A percentile compares a stretch with the other conserved stretches of the same genome.
phyloP scores from a whole-genome alignment of 2,888 invertebrate genomes.

The Osmoderma eremita region DNA sequence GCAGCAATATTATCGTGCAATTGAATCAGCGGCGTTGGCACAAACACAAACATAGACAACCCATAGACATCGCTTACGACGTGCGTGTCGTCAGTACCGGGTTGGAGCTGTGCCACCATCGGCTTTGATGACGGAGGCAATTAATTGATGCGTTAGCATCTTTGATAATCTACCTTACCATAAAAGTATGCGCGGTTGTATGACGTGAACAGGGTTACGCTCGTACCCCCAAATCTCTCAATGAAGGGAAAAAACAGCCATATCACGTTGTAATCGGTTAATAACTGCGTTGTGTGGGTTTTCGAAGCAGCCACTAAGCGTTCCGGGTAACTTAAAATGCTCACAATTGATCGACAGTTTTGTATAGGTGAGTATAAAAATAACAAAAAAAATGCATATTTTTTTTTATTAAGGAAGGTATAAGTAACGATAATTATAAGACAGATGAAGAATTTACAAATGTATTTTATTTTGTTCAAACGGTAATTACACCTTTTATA shows the following conservation, averaged over 20 bases:
- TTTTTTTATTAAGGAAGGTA: no score
- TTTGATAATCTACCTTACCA: slow-evolving; percentile 8
- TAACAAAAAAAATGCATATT: no score
- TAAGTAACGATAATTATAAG: no score
- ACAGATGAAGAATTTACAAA: no score
- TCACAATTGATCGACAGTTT: no score
- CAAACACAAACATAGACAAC: slow-evolving; percentile 2
- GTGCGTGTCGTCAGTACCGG: slow-evolving; percentile 1
- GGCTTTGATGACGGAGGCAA: slow-evolving; percentile 19
- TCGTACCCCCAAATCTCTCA: neutral
- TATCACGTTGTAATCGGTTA: no score
- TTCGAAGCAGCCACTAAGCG: no score
- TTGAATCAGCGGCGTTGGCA: slow-evolving; percentile 22
- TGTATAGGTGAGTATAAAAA: no score
- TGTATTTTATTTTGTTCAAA: no score
- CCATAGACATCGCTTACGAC: neutral
- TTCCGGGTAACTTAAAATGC: no score
- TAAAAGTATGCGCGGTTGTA: neutral
- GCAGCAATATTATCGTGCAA: slow-evolving; percentile 26
- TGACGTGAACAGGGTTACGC: neutral
- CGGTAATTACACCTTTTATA: no score
- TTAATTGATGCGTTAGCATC: slow-evolving; percentile 23
- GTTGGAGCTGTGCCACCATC: slow-evolving; percentile 18
- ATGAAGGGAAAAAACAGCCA: neutral
- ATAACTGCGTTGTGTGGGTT: no score